Base-by-base conservation (phyloP, 1,140 invertebrate species). In the Hirudo medicinalis region DNA sequence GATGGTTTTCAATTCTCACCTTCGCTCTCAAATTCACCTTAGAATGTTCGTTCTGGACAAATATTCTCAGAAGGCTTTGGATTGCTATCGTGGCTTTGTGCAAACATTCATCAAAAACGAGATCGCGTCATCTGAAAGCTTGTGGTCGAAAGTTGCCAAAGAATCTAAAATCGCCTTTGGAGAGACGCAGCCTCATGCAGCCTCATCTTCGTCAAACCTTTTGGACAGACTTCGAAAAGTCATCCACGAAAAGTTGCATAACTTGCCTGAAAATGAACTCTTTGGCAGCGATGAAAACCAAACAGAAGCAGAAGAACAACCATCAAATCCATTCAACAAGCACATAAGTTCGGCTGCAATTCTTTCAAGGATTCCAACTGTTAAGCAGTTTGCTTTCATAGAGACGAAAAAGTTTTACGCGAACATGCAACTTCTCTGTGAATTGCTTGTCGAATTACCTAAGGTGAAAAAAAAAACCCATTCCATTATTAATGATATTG, bases 41-140 rank as follows among this genome's bases (percentile, higher is more conserved):
- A 53, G 29, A 8, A 22, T 53, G 22, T n/a, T 19, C 43, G 53
- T 70, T 22, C 43, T 70, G 15, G 69, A 70, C 49, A 25, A 25
- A 25, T 70, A 70, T 49, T 36, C 69, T n/a, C 69, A 70, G 25
- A 54, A 54, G 69, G 36, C 69, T 25, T 27, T 70, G 32, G 69
- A 54, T 53, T 25, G 53, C 22, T 70, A 70, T 29, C 40, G 69
- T 6, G 69, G 69, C 6, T 54, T 70, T 25, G 69, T 70, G 22
- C 69, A 70, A 53, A 49, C 29, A 25, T 70, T 49, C 49, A 63
- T 63, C 22, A 63, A 63, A 63, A 32, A 13, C 0, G 43, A 49
- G 43, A 49, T 49, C 43, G 15, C 43, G 15, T 15, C 57, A 6
- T 32, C 57, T 22, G 57, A 63, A n/a, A 63, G 57, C 29, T 22